These are phyloP conservation scores for Diarsia mendica DNA, from an alignment of 2,888 invertebrate species.

Conservation along the genomic window DNA sequence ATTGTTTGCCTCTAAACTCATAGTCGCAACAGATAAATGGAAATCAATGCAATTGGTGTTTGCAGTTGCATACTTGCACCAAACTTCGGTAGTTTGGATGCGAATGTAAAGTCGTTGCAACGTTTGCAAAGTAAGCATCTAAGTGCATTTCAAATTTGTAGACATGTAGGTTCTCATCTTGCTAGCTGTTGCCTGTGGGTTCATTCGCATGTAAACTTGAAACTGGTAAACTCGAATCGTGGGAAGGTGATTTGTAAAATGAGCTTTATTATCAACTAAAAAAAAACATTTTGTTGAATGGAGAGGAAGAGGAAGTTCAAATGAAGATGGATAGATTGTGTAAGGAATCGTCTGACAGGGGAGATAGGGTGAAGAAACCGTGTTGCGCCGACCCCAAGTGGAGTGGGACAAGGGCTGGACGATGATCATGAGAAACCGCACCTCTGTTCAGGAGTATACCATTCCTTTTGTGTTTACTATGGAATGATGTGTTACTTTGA, in stretches of 20 bases:
- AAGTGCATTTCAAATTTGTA: neutral
- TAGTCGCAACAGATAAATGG: constrained; percentile 50
- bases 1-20: constrained; percentile 52
- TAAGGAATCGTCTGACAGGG: no score
- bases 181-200: no score
- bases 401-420: no score
- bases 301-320: no score
- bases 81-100: constrained; percentile 49
- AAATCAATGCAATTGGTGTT: constrained; percentile 56
- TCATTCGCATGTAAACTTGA: neutral
- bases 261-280: neutral
- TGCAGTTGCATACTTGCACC: constrained; percentile 37
- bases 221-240: neutral
- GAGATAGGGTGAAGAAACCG: no score
- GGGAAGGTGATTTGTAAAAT: neutral
- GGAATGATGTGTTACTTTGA: no score
- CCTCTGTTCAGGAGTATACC: no score
- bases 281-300: no score
- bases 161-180: neutral
- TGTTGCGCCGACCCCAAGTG: no score
- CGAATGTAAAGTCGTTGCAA: constrained; percentile 39
- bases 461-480: no score
- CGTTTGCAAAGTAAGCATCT: constrained; percentile 28
- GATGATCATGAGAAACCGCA: no score
- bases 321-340: no score